Conservation (phyloP, 1,140 invertebrate genomes). For the Diorhabda carinulata region DNA sequence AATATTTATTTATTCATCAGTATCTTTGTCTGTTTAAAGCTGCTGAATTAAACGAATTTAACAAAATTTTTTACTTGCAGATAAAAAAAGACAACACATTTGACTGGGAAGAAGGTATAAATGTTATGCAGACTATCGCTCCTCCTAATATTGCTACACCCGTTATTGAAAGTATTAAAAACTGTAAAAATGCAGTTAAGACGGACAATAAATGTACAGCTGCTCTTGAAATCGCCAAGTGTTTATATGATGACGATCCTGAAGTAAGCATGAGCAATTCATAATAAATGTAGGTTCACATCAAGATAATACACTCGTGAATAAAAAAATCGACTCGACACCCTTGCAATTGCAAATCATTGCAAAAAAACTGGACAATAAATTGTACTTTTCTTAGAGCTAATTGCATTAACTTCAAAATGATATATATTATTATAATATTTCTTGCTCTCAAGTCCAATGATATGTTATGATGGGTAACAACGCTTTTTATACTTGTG, state of each 20-base stretch:
- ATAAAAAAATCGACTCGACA: too few relatives aligned
- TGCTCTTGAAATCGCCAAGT: constrained; percentile 15
- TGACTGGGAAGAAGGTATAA: constrained; percentile 33
- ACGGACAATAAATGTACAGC: constrained; percentile 13
- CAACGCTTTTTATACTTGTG: too few relatives aligned
- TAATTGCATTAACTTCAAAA: too few relatives aligned
- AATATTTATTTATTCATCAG: too few relatives aligned
- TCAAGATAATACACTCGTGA: too few relatives aligned
- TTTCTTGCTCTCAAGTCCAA: too few relatives aligned
- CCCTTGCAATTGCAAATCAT: background rate
- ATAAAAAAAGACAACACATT: constrained; percentile 32
- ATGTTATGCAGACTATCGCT: constrained; percentile 26
- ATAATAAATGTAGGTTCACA: background rate
- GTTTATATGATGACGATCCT: constrained; percentile 15
- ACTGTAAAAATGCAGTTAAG: constrained; percentile 35
- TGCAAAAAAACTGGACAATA: background rate
- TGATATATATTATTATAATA: too few relatives aligned
- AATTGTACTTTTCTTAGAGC: too few relatives aligned
- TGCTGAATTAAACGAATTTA: too few relatives aligned
- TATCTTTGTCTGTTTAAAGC: too few relatives aligned
- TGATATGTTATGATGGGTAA: too few relatives aligned
- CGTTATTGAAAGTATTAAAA: constrained; percentile 19
- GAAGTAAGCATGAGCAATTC: background rate
- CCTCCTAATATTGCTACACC: constrained; percentile 25
- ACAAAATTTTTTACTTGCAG: background rate